Conservation (phyloP, 2,797 vertebrate species). For the Geotria australis region DNA sequence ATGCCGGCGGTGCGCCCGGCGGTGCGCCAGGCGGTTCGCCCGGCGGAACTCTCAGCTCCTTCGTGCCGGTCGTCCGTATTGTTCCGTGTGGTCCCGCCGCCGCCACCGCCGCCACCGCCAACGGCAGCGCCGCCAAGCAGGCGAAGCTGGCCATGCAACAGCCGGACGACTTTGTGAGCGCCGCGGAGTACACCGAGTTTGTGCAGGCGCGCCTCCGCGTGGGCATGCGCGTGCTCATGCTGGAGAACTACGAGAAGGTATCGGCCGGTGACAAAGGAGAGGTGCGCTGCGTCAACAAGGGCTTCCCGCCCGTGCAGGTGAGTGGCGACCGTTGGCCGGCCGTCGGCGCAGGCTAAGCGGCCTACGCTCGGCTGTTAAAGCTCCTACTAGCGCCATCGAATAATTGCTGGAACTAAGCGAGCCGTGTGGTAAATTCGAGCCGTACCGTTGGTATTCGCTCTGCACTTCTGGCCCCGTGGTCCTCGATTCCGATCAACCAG, state of each 20-base stretch:
- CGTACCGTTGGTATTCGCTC: too few species aligned
- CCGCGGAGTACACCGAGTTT: slow-evolving; percentile 32
- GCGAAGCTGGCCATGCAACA: slow-evolving; percentile 8
- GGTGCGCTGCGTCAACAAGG: slow-evolving; percentile 47
- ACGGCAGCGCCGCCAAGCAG: slow-evolving; percentile 73
- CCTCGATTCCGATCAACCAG: too few species aligned
- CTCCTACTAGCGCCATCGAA: too few species aligned
- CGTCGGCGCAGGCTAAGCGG: background rate
- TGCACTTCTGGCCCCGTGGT: too few species aligned
- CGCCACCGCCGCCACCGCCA: slow-evolving; percentile 41
- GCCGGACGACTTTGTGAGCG: background rate
- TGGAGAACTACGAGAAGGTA: slow-evolving; percentile 55
- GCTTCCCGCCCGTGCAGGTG: slow-evolving; percentile 54
- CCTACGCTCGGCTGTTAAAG: too few species aligned
- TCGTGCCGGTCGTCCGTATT: slow-evolving; percentile 33
- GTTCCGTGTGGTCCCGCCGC: slow-evolving; percentile 6
- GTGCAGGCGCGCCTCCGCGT: slow-evolving; percentile 33
- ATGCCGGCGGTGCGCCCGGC: too few species aligned
- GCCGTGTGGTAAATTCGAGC: too few species aligned
- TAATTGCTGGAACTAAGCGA: too few species aligned
- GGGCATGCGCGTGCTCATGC: slow-evolving; percentile 50
- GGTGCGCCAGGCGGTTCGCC: too few species aligned
- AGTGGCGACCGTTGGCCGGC: background rate
- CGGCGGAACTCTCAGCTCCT: slow-evolving; percentile 11
- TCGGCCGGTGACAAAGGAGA: slow-evolving; percentile 42